Evolutionary conservation across 1,140 invertebrate genomes (phyloP).

Genomic region (Phymorhynchus buccinoides): DNA sequence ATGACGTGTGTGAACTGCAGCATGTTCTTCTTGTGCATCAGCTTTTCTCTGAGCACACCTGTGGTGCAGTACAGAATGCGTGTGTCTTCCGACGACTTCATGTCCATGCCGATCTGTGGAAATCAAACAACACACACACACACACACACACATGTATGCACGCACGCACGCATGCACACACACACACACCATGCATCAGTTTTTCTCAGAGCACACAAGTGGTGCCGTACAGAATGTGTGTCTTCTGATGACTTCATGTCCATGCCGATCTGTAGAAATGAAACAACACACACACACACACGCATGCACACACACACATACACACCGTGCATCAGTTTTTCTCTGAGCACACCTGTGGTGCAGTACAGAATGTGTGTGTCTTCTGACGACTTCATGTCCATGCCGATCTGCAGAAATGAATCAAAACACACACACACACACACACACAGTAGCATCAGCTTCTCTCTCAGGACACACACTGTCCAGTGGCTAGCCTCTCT

Average conservation of each 20-base stretch:
- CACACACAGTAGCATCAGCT: background rate
- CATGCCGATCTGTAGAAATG: slow-evolving; percentile 76
- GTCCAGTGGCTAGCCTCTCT: slow-evolving; percentile 69
- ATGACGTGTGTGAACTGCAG: slow-evolving; percentile 72
- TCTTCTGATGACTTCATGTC: slow-evolving; percentile 76
- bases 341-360: slow-evolving; percentile 72
- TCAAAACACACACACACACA: background rate
- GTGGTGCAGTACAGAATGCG: slow-evolving; percentile 72
- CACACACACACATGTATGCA: background rate
- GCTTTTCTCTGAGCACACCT: slow-evolving; percentile 71
- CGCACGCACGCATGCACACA: background rate
- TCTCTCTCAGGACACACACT: too few species aligned
- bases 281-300: background rate
- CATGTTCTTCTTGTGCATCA: slow-evolving; percentile 69
- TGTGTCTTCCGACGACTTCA: slow-evolving; percentile 75
- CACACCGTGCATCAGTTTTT: slow-evolving; percentile 66
- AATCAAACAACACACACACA: background rate
- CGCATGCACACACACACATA: background rate
- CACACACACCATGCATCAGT: slow-evolving; percentile 17
- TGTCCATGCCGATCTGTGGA: slow-evolving; percentile 78
- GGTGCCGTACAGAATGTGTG: slow-evolving; percentile 71
- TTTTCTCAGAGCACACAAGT: too few species aligned
- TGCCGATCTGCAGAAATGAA: slow-evolving; percentile 75
- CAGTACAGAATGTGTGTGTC: slow-evolving; percentile 71
- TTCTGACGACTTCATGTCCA: slow-evolving; percentile 77